Percentiles rank a stretch among this genome's conserved stretches.
Conservation (phyloP, 2,797 vertebrate species). For the Poecilia wingei region DNA sequence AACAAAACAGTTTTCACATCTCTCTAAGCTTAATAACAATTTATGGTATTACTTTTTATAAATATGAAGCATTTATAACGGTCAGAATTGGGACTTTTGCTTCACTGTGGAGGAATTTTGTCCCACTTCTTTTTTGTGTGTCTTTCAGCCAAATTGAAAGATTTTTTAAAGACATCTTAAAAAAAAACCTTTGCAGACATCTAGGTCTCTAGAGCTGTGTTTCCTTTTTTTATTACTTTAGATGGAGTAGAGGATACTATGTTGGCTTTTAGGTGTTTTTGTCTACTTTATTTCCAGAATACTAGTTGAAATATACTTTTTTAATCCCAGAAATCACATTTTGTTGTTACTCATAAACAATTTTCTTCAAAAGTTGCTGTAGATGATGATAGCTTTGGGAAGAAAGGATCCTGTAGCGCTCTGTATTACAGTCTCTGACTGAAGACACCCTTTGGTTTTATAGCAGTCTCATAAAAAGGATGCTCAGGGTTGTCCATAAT, state of each 20-base stretch:
- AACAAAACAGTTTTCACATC: too few species aligned
- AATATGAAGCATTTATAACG: not conserved
- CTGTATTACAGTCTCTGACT: not conserved
- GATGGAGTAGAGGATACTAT: not conserved
- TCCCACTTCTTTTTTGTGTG: not conserved
- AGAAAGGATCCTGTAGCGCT: not conserved
- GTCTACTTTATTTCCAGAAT: not conserved
- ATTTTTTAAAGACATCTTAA: not conserved
- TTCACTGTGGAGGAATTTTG: not conserved
- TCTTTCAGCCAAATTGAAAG: not conserved
- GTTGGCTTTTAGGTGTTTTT: not conserved
- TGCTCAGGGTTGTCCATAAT: not conserved
- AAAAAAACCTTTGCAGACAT: not conserved
- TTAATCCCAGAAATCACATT: too few species aligned
- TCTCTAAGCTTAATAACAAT: not conserved
- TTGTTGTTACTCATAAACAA: too few species aligned
- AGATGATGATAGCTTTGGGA: not conserved
- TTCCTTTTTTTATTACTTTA: not conserved
- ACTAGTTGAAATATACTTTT: too few species aligned
- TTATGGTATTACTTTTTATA: not conserved
- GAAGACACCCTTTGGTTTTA: not conserved
- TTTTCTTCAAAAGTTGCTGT: too few species aligned
- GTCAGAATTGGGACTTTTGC: not conserved
- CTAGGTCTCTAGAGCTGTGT: not conserved
- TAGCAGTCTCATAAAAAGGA: not conserved